phyloP scores from a whole-genome alignment of 2,888 invertebrate genomes.

The Callimorpha dominula region DNA sequence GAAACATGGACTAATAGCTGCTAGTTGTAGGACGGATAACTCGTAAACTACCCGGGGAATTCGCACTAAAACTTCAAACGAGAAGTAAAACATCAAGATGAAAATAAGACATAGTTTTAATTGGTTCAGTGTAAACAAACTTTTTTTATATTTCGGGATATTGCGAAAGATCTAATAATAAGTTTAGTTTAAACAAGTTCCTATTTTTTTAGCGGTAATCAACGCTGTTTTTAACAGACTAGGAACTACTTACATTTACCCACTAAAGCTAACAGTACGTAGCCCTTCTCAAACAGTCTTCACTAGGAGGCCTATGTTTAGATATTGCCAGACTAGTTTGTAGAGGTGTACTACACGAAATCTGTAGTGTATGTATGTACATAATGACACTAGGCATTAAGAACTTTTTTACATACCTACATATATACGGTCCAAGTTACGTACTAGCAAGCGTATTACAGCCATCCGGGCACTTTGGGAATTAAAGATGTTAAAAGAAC shows the following conservation, averaged over 20 bases:
- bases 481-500: no score
- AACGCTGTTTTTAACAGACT: not conserved
- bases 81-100: slow-evolving; percentile 14
- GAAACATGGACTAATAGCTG: not conserved
- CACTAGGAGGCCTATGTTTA: not conserved
- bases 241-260: not conserved
- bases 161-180: slow-evolving; percentile 2
- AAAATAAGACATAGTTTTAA: slow-evolving; percentile 16
- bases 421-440: no score
- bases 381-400: not conserved
- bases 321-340: no score
- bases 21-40: slow-evolving; percentile 35
- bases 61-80: slow-evolving; percentile 48
- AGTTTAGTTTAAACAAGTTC: not conserved
- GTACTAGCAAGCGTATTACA: no score
- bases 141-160: not conserved
- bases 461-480: no score
- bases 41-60: slow-evolving; percentile 42
- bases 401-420: no score
- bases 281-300: not conserved
- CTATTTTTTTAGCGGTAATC: not conserved
- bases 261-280: not conserved
- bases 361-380: no score
- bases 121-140: slow-evolving; percentile 21
- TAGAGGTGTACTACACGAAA: no score